Evolutionary conservation across 2,113 vertebrate species (phyloP).

Genomic region (Chrysochloris asiatica): DNA sequence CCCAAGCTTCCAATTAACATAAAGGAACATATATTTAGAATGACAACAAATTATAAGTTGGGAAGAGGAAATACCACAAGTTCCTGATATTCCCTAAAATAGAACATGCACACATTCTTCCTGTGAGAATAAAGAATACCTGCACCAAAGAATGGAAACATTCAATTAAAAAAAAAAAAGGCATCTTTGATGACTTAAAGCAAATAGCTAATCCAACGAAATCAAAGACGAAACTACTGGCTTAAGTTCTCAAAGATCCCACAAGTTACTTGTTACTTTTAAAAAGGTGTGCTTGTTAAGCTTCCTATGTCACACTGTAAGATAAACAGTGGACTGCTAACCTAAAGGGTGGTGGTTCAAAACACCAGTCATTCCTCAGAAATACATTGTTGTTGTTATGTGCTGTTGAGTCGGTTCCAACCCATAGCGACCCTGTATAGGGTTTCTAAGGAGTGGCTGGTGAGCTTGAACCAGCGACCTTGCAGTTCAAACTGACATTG

Average conservation of each 20-base stretch:
- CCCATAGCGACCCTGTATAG: too few species aligned
- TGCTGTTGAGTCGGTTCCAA: too few species aligned
- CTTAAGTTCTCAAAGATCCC: neutral
- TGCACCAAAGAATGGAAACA: conserved; percentile 18
- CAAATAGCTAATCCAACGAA: neutral
- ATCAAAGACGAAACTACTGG: neutral
- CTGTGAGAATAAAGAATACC: conserved; percentile 46
- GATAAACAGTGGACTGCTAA: too few species aligned
- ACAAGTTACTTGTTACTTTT: neutral
- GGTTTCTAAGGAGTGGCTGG: too few species aligned
- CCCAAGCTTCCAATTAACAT: conserved; percentile 62
- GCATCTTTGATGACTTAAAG: neutral
- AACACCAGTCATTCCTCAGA: too few species aligned
- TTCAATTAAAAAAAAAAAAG: neutral
- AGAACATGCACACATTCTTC: conserved; percentile 56
- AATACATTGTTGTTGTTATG: too few species aligned
- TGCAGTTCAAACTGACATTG: too few species aligned
- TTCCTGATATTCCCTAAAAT: conserved; percentile 69
- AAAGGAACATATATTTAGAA: conserved; percentile 74
- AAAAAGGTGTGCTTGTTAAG: neutral
- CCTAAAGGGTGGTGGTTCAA: too few species aligned
- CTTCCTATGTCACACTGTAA: neutral
- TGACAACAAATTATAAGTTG: conserved; percentile 56
- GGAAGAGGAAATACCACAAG: conserved; percentile 71
- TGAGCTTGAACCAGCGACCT: too few species aligned